phyloP scores from a whole-genome alignment of 2,113 vertebrate genomes.

The Phyllostomus hastatus region DNA sequence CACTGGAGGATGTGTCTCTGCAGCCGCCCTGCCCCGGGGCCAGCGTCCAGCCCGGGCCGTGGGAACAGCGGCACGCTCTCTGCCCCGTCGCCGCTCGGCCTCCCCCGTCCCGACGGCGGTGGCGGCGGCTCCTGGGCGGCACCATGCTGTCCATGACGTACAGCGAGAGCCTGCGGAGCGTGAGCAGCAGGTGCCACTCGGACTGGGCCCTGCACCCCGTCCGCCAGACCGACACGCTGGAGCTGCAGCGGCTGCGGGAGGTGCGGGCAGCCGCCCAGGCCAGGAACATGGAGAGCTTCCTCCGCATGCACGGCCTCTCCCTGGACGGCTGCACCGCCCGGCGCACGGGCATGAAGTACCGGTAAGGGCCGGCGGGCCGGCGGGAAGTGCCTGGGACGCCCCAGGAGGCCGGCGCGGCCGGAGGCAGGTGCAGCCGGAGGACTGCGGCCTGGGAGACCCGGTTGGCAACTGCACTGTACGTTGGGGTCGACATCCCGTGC shows the following conservation, averaged over 20 bases:
- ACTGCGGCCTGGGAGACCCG: accelerated
- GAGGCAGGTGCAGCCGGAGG: neutral
- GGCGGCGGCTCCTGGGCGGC: slow-evolving; percentile 83
- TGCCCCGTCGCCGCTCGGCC: neutral
- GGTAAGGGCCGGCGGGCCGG: slow-evolving; percentile 85
- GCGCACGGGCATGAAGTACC: slow-evolving; percentile 96
- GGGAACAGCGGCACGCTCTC: neutral
- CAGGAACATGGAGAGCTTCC: slow-evolving; percentile 97
- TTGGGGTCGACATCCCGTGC: neutral
- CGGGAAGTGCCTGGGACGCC: accelerated
- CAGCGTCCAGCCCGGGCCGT: neutral
- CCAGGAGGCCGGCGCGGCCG: neutral
- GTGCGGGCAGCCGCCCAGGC: slow-evolving; percentile 91
- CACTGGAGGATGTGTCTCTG: neutral
- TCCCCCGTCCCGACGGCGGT: slow-evolving; percentile 71
- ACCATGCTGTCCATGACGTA: slow-evolving; percentile 98
- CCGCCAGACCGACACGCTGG: slow-evolving; percentile 85
- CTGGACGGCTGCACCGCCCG: slow-evolving; percentile 92
- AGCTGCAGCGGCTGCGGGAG: slow-evolving; percentile 92
- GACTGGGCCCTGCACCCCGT: slow-evolving; percentile 93
- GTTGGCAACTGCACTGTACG: accelerated
- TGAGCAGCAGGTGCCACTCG: slow-evolving; percentile 92
- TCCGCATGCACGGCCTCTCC: slow-evolving; percentile 95
- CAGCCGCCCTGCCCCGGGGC: neutral
- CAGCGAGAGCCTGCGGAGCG: slow-evolving; percentile 95